Evolutionary conservation across 2,113 vertebrate genomes (phyloP).

Genomic region (Toxotes chatareus): DNA sequence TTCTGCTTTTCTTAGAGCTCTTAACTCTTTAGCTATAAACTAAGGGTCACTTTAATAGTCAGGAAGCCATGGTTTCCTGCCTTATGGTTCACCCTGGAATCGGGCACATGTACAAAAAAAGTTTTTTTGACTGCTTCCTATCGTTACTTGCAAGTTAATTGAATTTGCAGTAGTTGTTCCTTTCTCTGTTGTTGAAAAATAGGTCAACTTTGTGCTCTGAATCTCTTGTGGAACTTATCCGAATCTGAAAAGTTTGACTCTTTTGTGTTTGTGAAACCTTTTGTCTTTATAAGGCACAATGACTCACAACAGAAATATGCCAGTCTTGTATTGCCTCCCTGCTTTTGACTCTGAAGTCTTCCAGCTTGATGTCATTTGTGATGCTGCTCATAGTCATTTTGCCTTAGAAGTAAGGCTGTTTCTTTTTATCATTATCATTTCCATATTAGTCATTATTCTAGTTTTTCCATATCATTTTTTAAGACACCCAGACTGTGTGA

Average conservation of each 20-base stretch:
- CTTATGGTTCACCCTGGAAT: constrained; percentile 35
- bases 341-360: background rate
- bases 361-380: background rate
- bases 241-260: constrained; percentile 23
- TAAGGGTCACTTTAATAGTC: constrained; percentile 52
- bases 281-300: constrained; percentile 27
- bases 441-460: background rate
- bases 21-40: constrained; percentile 25
- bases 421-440: constrained; percentile 17
- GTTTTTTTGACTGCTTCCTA: constrained; percentile 16
- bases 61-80: constrained; percentile 27
- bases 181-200: constrained; percentile 57
- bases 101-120: constrained; percentile 16
- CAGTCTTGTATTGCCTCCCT: background rate
- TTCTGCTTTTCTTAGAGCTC: constrained; percentile 16
- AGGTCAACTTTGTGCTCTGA: constrained; percentile 63
- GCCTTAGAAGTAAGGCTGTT: background rate
- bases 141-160: constrained; percentile 43
- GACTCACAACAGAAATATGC: constrained; percentile 38
- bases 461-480: background rate
- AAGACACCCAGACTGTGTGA: background rate
- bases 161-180: constrained; percentile 49
- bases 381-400: constrained; percentile 6
- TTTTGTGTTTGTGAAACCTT: constrained; percentile 40
- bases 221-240: constrained; percentile 20